Evolutionary conservation across 2,113 vertebrate species (phyloP), one percentile per base, ranked within the genome.

Genomic region (Condylura cristata): DNA sequence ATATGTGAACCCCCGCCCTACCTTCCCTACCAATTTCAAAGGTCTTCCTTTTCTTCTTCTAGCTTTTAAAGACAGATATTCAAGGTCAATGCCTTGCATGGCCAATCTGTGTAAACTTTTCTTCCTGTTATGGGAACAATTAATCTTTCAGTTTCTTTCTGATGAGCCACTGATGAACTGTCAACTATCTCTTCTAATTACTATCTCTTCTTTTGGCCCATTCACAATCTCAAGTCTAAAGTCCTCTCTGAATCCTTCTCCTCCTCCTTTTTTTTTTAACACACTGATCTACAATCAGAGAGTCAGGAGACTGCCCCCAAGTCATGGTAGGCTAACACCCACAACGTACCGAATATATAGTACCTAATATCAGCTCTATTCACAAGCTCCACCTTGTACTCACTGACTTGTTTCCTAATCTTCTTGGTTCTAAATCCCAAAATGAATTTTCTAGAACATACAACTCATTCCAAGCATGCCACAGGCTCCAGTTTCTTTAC

Each of bases 391-490:
- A 81, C 39, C 28, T 32, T 53, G 56, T 1, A 76, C 16, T 71
- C 34, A 48, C 39, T 70, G 58, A 84, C n/a, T 34, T 74, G 72
- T 26, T 71, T 85, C 37, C 74, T 91, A 63, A 92, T 44, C 46
- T 79, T 88, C 39, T 76, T 20, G 60, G 86, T 81, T 78, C 34
- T 72, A 91, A 94, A 71, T 10, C 46, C 61, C 48, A 79, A n/a
- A 48, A 89, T 82, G 85, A 65, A 93, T 87, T 95, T 95, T 70
- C 60, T 78, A 89, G 44, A 89, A 71, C 93, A 63, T 13, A 44
- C 5, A 84, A 70, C 32, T 88, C 46, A 74, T 90, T 88, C 70
- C 51, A 78, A 71, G 26, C 9, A 34, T 0, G 4, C 4, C 53
- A 75, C 60, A 84, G 22, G 28, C 2, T 61, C 53, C 90, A 63